Evolutionary conservation across 2,797 vertebrate species (phyloP).

Genomic region (Anas acuta): DNA sequence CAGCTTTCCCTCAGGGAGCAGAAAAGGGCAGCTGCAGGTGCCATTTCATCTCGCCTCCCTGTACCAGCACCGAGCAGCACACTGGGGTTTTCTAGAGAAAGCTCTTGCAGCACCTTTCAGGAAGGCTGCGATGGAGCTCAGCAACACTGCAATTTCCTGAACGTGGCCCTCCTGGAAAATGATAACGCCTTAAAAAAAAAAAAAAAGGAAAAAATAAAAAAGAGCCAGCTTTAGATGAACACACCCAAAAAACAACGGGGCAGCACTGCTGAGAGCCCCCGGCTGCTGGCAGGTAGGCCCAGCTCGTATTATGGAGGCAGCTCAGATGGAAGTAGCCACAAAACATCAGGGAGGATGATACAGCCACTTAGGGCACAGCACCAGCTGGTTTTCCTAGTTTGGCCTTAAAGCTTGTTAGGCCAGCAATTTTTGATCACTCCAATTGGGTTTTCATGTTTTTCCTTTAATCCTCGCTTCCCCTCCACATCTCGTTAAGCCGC

Average conservation of each 20-base stretch:
- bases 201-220: background rate
- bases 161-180: background rate
- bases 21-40: background rate
- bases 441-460: slow-evolving; percentile 34
- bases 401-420: slow-evolving; percentile 66
- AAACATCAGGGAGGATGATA: slow-evolving; percentile 64
- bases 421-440: background rate
- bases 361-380: slow-evolving; percentile 67
- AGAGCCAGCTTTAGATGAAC: background rate
- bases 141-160: background rate
- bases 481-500: slow-evolving; percentile 33
- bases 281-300: slow-evolving; percentile 52
- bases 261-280: background rate
- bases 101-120: slow-evolving; percentile 41
- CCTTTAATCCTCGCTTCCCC: slow-evolving; percentile 30
- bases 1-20: background rate
- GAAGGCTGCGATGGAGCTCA: background rate
- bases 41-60: background rate
- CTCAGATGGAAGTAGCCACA: slow-evolving; percentile 40
- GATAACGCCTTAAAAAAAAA: background rate
- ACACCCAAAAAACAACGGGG: background rate
- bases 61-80: background rate
- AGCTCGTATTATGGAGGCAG: slow-evolving; percentile 46
- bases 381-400: slow-evolving; percentile 53
- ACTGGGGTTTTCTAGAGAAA: background rate